Evolutionary conservation across 2,113 vertebrate genomes (phyloP), one percentile per base, ranked within the genome.

Genomic region (Lycocorax pyrrhopterus): DNA sequence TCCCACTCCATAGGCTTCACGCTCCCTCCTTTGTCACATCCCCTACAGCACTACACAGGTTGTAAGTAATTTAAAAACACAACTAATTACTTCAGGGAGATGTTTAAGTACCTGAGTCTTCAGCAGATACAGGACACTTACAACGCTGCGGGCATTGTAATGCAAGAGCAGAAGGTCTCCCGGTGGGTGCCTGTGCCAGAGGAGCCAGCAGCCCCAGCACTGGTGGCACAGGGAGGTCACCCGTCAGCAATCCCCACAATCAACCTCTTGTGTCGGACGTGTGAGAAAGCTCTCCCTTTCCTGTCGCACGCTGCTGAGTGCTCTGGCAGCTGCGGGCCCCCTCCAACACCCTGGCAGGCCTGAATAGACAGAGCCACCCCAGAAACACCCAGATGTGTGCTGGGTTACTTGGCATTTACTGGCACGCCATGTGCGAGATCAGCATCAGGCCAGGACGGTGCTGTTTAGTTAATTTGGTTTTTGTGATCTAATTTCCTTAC

Each of bases 261-360:
- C 88, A 4, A 47, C 41, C 77, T 87, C 93, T 97, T 96, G 96
- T 97, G 83, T 84, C 4, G 1, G 90, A 87, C 15, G 92, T 96
- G 96, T 96, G 96, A 97, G 96, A 97, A 97, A 95, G 92, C 69
- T 93, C 88, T 97, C 76, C 96, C 90, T 96, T 97, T 96, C 96
- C 96, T 97, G 96, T 97, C 94, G 69, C 96, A 97, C 96, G 90
- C 94, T 95, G 89, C 84, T 12, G 73, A 94, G 89, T 72, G 79
- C 85, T 19, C 11, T 59, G 73, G 90, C 96, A 97, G 96, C 96
- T 96, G 96, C 76, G 0, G 84, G 87, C 88, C 76, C 84, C 94
- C 82, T 90, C 90, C 16, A 3, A 51, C 11, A 63, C 78, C 87
- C 69, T 26, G 4, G 84, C 29, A 3, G 63, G 74, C 58, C 76